Base-by-base conservation (phyloP, 2,113 vertebrate genomes). In the Narcine bancroftii region DNA sequence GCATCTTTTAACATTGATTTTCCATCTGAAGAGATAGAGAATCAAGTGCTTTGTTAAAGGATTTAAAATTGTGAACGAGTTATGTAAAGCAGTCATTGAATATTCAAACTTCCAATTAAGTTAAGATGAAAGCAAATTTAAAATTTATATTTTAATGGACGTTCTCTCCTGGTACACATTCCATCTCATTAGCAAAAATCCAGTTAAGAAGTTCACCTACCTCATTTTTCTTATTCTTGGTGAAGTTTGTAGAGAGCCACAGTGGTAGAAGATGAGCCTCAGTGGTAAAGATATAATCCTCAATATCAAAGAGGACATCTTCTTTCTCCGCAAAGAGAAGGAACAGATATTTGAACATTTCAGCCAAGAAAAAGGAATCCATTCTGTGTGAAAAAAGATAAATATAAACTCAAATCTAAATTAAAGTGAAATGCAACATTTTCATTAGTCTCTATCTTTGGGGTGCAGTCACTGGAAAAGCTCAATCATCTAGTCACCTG, bases 331-430 rank as follows among this genome's bases (percentile, higher is more conserved):
- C 97, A 94, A 99, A 99, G 73, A 99, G 95, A 93, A 99, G 95
- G 94, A 98, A 99, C 92, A 99, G 96, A 92, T 99, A 99, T 93
- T 99, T 99, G 95, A 99, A 99, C 99, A 99, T 99, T 95, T 99
- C 99, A 0, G 99, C 99, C 89, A 99, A 95, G 95, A 99, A 99
- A 95, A 99, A 99, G 0, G 99, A 99, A 94, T 99, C 99, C 99
- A 99, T 99, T 93, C 99, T 99, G 93, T 71, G 39, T 45, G 93
- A 92, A 93, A 92, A 60, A 89, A 93, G 94, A 53, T 79, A 87
- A 93, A 83, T 92, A 93, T 66, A 79, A 77, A 92, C 92, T 93
- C 92, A 92, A n/a, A 33, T 36, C 87, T 77, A 81, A 50, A 77
- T 92, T n/a, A 17, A 60, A 56, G 72, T 19, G 1, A 36, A 7